These are phyloP conservation scores for Muscicapa comitata DNA, from an alignment of 2,797 vertebrate genomes.

Conservation along the genomic window DNA sequence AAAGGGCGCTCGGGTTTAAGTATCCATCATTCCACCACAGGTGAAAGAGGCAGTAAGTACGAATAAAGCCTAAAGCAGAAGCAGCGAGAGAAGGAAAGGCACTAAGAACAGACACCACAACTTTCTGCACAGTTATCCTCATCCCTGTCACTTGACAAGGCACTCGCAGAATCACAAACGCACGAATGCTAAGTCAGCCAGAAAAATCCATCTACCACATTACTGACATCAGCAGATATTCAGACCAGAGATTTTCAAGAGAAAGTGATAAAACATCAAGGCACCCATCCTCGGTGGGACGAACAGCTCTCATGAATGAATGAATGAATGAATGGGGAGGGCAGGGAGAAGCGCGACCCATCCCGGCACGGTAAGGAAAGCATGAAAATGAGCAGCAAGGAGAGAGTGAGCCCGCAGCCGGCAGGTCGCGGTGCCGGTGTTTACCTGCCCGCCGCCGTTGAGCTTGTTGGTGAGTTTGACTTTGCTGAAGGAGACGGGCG, in stretches of 20 bases:
- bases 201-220: not conserved
- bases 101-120: no score
- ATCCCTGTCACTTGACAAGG: no score
- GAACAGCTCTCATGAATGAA: no score
- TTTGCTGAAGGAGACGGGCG: constrained; percentile 82
- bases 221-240: rapidly evolving
- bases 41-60: not conserved
- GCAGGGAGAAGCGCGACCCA: rapidly evolving
- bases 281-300: not conserved
- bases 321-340: no score
- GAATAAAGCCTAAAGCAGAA: not conserved
- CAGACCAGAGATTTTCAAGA: not conserved
- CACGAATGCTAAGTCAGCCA: not conserved
- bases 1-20: not conserved
- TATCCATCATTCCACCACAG: not conserved
- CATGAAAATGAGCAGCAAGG: rapidly evolving
- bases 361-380: rapidly evolving
- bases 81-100: not conserved
- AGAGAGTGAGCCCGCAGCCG: not conserved
- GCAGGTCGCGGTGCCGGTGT: not conserved
- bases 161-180: rapidly evolving
- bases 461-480: constrained; percentile 86
- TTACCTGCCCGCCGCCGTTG: constrained; percentile 82
- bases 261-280: not conserved
- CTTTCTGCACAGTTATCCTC: not conserved